phyloP scores from a whole-genome alignment of 2,888 invertebrate species.

The Mantis religiosa region DNA sequence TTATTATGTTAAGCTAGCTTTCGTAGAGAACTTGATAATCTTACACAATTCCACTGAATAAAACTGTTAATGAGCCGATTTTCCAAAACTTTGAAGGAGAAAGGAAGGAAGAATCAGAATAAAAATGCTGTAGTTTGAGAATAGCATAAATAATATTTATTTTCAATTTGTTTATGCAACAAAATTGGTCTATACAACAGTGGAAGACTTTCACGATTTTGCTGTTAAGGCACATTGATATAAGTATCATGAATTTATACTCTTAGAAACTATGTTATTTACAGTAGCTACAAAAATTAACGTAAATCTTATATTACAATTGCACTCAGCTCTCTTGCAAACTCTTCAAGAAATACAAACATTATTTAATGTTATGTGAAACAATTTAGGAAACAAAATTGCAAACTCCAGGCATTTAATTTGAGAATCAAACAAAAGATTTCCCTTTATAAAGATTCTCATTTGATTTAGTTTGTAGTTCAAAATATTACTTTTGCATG shows the following conservation, averaged over 20 bases:
- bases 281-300: background rate
- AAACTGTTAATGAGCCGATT: background rate
- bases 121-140: background rate
- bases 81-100: background rate
- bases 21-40: too few relatives aligned
- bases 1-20: too few relatives aligned
- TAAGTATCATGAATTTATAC: background rate
- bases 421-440: too few relatives aligned
- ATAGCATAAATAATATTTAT: background rate
- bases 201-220: background rate
- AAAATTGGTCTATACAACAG: background rate
- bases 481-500: too few relatives aligned
- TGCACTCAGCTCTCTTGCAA: background rate
- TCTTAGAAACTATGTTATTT: background rate
- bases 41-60: too few relatives aligned
- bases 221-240: background rate
- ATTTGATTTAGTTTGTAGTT: too few relatives aligned
- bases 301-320: background rate
- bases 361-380: background rate
- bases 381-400: too few relatives aligned
- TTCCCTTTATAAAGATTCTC: too few relatives aligned
- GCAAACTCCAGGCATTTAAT: too few relatives aligned
- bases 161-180: background rate
- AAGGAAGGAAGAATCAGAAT: background rate
- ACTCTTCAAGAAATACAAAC: background rate